phyloP scores from a whole-genome alignment of 2,888 invertebrate genomes.

The Ectemnius continuus region DNA sequence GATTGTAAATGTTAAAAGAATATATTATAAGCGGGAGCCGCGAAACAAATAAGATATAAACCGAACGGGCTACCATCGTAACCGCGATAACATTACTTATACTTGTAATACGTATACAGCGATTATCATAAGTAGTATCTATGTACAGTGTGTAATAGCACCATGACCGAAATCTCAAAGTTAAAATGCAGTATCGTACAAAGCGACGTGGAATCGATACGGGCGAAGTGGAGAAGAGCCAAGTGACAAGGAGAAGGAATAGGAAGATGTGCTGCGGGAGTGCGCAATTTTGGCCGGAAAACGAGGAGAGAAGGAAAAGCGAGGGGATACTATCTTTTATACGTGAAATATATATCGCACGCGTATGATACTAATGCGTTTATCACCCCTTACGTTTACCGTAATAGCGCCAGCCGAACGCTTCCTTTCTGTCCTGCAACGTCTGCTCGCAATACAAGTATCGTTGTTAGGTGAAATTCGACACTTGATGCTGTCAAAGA shows the following conservation, averaged over 20 bases:
- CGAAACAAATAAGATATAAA: slow-evolving; percentile 17
- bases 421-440: neutral
- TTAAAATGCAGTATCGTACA: slow-evolving; percentile 42
- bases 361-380: slow-evolving; percentile 26
- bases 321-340: slow-evolving; percentile 19
- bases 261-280: slow-evolving; percentile 14
- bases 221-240: neutral
- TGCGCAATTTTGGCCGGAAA: slow-evolving; percentile 48
- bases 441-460: no score
- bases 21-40: neutral
- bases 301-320: slow-evolving; percentile 22
- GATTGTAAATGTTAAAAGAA: no score
- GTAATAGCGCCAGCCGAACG: slow-evolving; percentile 27
- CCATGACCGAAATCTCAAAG: slow-evolving; percentile 66
- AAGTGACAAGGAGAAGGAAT: neutral
- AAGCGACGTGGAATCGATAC: slow-evolving; percentile 21
- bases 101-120: slow-evolving; percentile 57
- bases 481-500: no score
- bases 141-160: slow-evolving; percentile 63
- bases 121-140: slow-evolving; percentile 54
- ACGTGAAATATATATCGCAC: slow-evolving; percentile 18
- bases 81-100: slow-evolving; percentile 46
- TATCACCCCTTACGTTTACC: slow-evolving; percentile 3
- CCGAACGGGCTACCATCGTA: slow-evolving; percentile 37
- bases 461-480: no score